Base-by-base conservation (phyloP, 2,113 vertebrate species). In the Zootoca vivipara region DNA sequence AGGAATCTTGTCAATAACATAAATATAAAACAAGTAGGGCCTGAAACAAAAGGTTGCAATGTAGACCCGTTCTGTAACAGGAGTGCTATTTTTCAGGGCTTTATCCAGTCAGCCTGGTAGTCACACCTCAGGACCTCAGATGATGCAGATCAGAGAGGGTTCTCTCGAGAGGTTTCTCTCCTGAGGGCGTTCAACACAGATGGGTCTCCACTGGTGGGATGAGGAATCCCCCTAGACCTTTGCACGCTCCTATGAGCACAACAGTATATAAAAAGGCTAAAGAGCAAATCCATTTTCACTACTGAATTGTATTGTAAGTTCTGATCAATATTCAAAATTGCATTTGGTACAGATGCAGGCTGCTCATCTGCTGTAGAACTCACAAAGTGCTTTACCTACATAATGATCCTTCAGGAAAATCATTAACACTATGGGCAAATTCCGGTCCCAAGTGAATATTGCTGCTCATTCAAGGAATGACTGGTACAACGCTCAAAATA, bases 271-370 rank as follows among this genome's bases (percentile, higher is more conserved):
- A 52, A 52, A 89, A 30, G 5, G 30, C n/a, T 5, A 56, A 77
- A 75, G 10, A 80, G 42, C 0, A 2, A 1, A 56, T 85, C 67
- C 85, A 69, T 46, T n/a, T 33, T 7, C 8, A 38, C 58, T 38
- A 83, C 10, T 89, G 84, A 90, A 70, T 6, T 42, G 3, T 42
- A 72, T 30, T 64, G 65, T 30, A 82, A 62, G 69, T 89, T 83
- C 75, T 16, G 84, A 82, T 85, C 72, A 15, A 28, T 28, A 24
- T 83, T 72, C 40, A 81, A 81, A 62, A 81, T 35, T 81, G n/a
- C 3, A 13, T 35, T 81, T 62, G 33, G 42, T 28, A 26, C 15
- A 62, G 20, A 42, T 56, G 77, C 40, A n/a, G 28, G 56, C 46
- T 78, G 24, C 46, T n/a, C 28, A 56, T 52, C 8, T 26, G 40